Evolutionary conservation across 2,113 vertebrate species (phyloP).

Genomic region (Oreochromis tanganicae): DNA sequence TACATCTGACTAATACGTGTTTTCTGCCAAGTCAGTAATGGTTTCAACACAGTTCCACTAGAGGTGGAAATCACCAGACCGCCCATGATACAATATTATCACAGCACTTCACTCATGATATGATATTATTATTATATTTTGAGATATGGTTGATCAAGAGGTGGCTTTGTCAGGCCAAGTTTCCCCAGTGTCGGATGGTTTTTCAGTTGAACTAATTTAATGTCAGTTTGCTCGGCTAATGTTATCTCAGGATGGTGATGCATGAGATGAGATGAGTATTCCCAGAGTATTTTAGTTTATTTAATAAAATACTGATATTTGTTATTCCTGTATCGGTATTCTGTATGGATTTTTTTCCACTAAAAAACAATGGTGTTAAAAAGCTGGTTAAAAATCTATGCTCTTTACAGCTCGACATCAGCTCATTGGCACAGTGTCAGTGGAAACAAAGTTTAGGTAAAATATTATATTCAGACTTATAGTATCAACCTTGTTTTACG

Average conservation of each 20-base stretch:
- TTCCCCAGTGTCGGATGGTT: fast-evolving
- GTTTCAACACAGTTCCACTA: not conserved
- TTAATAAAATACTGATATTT: not conserved
- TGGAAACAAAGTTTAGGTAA: not conserved
- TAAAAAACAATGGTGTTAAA: not conserved
- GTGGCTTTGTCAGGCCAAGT: not conserved
- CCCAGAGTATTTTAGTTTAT: not conserved
- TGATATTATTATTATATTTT: not conserved
- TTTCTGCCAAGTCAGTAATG: not conserved
- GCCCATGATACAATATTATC: not conserved
- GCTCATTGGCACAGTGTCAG: not conserved
- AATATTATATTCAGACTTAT: not conserved
- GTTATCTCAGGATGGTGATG: not conserved
- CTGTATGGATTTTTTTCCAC: not conserved
- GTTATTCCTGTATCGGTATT: fast-evolving
- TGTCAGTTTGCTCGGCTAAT: not conserved
- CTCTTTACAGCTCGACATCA: not conserved
- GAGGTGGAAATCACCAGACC: not conserved
- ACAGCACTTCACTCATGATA: not conserved
- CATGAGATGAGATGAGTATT: not conserved
- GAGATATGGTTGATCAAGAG: not conserved
- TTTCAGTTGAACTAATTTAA: not conserved
- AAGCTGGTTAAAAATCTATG: not conserved
- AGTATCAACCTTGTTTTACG: not conserved
- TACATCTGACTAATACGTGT: not conserved